These are phyloP conservation scores for Drosophila bifasciata DNA, from an alignment of 1,140 invertebrate genomes.

Conservation along the genomic window DNA sequence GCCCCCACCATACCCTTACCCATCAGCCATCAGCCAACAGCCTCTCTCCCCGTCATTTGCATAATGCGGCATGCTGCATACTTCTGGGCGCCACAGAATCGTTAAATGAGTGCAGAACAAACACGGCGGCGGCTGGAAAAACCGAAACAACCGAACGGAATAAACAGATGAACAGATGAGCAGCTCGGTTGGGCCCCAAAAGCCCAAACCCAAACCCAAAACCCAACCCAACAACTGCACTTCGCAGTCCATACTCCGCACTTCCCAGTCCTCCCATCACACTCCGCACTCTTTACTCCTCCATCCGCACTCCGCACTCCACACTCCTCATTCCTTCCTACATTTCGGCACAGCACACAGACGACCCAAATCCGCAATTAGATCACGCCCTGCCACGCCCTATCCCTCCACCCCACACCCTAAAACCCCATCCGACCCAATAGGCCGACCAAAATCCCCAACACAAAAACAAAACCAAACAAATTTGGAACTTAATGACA, in stretches of 20 bases:
- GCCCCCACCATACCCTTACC: neutral
- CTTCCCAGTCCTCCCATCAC: too few species aligned
- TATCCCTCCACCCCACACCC: neutral
- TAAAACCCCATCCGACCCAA: neutral
- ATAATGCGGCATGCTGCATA: conserved; percentile 27
- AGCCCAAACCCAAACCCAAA: too few species aligned
- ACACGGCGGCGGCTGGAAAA: conserved; percentile 1
- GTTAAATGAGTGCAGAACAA: conserved; percentile 28
- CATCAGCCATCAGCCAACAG: neutral
- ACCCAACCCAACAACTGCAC: conserved; percentile 30
- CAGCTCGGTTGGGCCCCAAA: neutral
- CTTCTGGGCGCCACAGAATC: conserved; percentile 14
- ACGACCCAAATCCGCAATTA: conserved; percentile 45
- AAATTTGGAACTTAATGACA: conserved; percentile 38
- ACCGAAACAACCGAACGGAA: neutral
- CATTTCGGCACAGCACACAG: conserved; percentile 1
- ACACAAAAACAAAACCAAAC: conserved; percentile 32
- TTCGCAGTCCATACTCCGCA: too few species aligned
- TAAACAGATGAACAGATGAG: neutral
- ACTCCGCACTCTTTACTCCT: too few species aligned
- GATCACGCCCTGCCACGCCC: conserved; percentile 23
- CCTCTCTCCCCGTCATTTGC: conserved; percentile 19
- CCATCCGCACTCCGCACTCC: too few species aligned
- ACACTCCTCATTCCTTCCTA: too few species aligned
- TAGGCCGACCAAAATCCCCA: neutral